Evolutionary conservation across 2,113 vertebrate species (phyloP), one percentile per base, ranked within the genome.

Genomic region (Craseonycteris thonglongyai): DNA sequence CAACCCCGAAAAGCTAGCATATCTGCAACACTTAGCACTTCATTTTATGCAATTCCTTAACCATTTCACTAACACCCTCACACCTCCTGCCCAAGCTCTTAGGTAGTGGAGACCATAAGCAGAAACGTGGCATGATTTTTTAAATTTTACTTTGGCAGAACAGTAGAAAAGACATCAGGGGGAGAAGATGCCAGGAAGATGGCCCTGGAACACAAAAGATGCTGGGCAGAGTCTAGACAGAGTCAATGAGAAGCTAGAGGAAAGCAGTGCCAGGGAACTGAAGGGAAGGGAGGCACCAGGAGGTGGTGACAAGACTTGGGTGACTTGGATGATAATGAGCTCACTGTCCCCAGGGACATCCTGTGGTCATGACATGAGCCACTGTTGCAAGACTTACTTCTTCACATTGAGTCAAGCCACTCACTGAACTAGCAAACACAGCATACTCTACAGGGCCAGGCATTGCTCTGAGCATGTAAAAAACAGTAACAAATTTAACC

Each of bases 311-410:
- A 14, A 49, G 65, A 28, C 56, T 30, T 24, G 24, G 2, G 74
- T n/a, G 26, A 30, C 40, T 28, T 30, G n/a, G 35, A n/a, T 38
- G 38, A 42, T n/a, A 14, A 26, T 72, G 42, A 30, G 35, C 54
- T 58, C 3, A 0, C 68, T 9, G 26, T 16, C 10, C 28, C 42
- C 3, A 3, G 9, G 1, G 26, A 28, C 42, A 6, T 42, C 33
- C 79, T 58, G 22, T 4, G 4, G 11, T 35, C 16, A 18, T 3
- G 5, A 1, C 12, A 0, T 21, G 21, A 79, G 66, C 14, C 45
- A 59, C 42, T 51, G 11, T 8, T n/a, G 12, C 28, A 24, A 1
- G 4, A 21, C 49, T n/a, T n/a, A 51, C 21, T 16, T 49, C 7
- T 65, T 63, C n/a, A 6, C 0, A 3, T 2, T 2, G 16, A 69